Conservation (phyloP, 2,797 vertebrate genomes). For the Phalanger gymnotis region DNA sequence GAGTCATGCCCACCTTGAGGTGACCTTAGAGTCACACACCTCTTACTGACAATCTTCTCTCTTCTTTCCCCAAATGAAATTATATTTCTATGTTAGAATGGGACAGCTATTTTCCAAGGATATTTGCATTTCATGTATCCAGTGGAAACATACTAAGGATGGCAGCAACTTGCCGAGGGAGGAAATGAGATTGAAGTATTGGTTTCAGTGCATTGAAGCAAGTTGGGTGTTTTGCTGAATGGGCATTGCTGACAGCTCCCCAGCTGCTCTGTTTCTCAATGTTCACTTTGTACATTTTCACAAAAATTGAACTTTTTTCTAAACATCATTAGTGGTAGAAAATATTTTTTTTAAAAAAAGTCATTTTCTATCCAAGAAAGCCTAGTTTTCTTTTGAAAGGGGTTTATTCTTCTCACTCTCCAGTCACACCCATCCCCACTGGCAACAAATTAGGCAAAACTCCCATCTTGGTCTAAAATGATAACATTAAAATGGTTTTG, state of each 20-base stretch:
- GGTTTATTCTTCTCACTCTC: not conserved
- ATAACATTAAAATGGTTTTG: slow-evolving; percentile 27
- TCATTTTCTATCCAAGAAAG: not conserved
- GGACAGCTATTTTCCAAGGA: slow-evolving; percentile 30
- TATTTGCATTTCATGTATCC: slow-evolving; percentile 42
- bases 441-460: not conserved
- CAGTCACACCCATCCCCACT: not conserved
- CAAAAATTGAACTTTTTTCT: slow-evolving; percentile 26
- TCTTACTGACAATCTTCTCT: slow-evolving; percentile 33
- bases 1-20: slow-evolving; percentile 46
- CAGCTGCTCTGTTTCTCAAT: not conserved
- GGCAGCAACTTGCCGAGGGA: not conserved
- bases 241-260: not conserved
- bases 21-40: slow-evolving; percentile 4
- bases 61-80: slow-evolving; percentile 20
- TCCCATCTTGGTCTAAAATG: slow-evolving; percentile 41
- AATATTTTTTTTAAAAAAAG: not conserved
- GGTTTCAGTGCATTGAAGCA: not conserved
- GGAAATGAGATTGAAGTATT: not conserved
- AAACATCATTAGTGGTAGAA: not conserved
- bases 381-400: not conserved
- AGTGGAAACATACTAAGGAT: not conserved
- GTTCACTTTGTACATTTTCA: slow-evolving; percentile 26
- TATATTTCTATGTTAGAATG: slow-evolving; percentile 25
- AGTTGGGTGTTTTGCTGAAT: slow-evolving; percentile 22